These are phyloP conservation scores for Aspidiotus rigidus DNA, from an alignment of 2,888 invertebrate genomes.

Conservation along the genomic window DNA sequence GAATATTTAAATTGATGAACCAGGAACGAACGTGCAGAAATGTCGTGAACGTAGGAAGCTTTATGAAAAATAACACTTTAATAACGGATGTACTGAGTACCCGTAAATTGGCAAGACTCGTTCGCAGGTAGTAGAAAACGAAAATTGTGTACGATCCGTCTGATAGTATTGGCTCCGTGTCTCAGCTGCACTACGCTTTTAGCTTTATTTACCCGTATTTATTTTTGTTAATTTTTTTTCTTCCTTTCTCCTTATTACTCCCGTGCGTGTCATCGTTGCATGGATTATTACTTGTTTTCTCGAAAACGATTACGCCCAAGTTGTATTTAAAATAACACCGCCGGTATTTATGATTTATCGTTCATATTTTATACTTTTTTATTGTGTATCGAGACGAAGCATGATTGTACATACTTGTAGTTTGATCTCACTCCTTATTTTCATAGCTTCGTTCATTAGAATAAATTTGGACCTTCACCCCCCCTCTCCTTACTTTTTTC, in stretches of 20 bases:
- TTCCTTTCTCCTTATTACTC: neutral
- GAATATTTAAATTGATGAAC: slow-evolving; percentile 21
- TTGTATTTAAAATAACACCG: no score
- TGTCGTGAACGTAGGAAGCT: neutral
- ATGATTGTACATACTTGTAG: neutral
- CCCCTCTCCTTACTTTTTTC: neutral
- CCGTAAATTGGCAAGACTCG: neutral
- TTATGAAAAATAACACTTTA: neutral
- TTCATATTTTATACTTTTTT: no score
- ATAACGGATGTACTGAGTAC: neutral
- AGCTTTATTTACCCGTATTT: slow-evolving; percentile 14
- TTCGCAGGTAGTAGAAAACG: slow-evolving; percentile 3
- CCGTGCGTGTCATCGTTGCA: neutral
- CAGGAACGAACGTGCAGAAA: slow-evolving; percentile 7
- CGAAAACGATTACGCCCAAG: no score
- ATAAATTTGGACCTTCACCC: neutral
- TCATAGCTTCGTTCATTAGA: neutral
- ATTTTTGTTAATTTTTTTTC: slow-evolving; percentile 4
- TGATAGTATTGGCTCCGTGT: neutral
- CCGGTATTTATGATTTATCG: no score
- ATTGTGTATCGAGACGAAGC: no score
- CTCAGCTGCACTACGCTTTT: slow-evolving; percentile 22
- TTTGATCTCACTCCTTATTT: neutral
- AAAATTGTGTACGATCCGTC: neutral
- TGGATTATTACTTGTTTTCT: neutral